Conservation (phyloP, 2,797 vertebrate species). For the Pteronotus mesoamericanus region DNA sequence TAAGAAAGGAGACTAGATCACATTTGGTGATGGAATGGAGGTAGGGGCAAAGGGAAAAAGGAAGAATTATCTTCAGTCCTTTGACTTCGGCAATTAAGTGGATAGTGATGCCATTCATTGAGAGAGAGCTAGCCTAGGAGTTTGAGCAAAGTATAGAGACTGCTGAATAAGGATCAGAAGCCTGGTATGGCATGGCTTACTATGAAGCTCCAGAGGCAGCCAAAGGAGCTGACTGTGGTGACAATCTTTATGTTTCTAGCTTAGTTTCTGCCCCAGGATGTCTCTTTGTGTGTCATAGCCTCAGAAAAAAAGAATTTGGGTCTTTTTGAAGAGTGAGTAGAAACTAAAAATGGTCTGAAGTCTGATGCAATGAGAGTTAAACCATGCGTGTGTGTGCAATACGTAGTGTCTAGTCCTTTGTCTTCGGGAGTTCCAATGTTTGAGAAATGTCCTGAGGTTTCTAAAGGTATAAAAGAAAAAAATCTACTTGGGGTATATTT, state of each 20-base stretch:
- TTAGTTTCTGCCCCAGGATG: background rate
- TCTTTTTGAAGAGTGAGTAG: background rate
- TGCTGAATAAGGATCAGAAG: background rate
- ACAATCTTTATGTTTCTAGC: background rate
- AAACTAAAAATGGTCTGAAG: background rate
- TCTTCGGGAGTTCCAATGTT: conserved; percentile 1
- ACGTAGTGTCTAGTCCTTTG: background rate
- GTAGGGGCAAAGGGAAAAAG: background rate
- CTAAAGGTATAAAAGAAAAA: conserved; percentile 51
- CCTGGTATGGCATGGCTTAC: background rate
- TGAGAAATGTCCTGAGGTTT: background rate
- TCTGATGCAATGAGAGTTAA: background rate
- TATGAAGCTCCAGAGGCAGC: background rate
- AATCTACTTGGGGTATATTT: background rate
- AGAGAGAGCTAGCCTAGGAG: background rate
- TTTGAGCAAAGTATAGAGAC: background rate
- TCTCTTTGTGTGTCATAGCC: background rate
- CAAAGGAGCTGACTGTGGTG: background rate
- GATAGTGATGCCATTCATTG: background rate
- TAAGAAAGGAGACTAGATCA: background rate
- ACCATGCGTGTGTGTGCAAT: background rate
- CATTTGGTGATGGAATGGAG: background rate
- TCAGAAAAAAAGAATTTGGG: background rate
- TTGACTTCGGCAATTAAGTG: background rate
- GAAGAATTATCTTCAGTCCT: background rate